phyloP scores from a whole-genome alignment of 2,797 vertebrate genomes.

The Premnoplex brunnescens region DNA sequence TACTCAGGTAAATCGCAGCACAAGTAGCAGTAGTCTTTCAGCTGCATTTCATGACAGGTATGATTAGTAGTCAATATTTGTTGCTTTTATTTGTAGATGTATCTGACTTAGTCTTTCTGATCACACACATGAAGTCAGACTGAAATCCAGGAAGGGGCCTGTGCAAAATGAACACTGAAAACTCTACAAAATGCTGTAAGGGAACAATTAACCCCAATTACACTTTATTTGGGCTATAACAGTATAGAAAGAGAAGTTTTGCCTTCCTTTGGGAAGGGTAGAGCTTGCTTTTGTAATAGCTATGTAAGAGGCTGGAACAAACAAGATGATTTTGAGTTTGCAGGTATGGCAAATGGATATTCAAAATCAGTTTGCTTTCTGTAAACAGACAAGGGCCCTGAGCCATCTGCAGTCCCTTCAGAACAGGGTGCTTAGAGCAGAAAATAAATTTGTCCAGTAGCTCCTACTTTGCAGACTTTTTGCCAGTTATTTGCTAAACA shows the following conservation, averaged over 20 bases:
- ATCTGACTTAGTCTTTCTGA: background rate
- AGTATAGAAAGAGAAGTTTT: background rate
- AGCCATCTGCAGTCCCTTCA: background rate
- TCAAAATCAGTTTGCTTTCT: background rate
- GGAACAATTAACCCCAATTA: background rate
- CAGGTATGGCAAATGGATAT: background rate
- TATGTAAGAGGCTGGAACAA: background rate
- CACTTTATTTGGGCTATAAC: background rate
- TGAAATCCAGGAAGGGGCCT: background rate
- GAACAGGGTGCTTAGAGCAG: background rate
- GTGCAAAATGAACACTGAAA: background rate
- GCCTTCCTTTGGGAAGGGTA: background rate
- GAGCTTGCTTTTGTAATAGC: background rate
- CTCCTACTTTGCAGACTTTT: background rate
- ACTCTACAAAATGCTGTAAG: background rate
- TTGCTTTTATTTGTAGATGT: background rate
- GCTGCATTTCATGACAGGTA: background rate
- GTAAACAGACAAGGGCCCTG: background rate
- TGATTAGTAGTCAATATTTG: background rate
- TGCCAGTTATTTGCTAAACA: background rate
- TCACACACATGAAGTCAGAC: background rate
- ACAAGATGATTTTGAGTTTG: background rate
- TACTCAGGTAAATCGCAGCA: background rate
- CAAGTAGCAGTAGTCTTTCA: background rate
- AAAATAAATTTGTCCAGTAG: background rate